Percentiles rank a stretch among this genome's conserved stretches.
These are phyloP conservation scores for Mamestra configurata DNA, from an alignment of 1,140 invertebrate genomes.

Conservation along the genomic window DNA sequence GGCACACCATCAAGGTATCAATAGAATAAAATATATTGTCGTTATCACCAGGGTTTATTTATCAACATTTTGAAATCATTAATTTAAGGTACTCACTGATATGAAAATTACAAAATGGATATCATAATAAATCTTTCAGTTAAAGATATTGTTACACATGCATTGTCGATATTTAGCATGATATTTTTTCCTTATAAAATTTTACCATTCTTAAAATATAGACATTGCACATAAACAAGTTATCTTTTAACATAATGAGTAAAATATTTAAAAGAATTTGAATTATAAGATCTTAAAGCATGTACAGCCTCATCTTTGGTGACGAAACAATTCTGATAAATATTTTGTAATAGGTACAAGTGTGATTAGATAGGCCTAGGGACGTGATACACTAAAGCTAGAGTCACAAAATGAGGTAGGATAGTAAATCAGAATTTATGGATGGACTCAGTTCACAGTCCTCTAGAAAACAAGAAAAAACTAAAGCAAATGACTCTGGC, in stretches of 20 bases:
- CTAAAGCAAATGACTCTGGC: constrained; percentile 35
- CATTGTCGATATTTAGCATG: constrained; percentile 19
- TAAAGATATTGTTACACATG: constrained; percentile 40
- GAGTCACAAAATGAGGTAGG: constrained; percentile 86
- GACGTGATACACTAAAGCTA: constrained; percentile 74
- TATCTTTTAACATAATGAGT: constrained; percentile 11
- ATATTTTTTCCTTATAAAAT: not conserved
- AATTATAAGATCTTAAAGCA: constrained; percentile 43
- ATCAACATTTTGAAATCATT: constrained; percentile 57
- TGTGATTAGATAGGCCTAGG: constrained; percentile 57
- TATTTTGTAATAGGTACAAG: constrained; percentile 64
- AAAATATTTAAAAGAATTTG: constrained; percentile 47
- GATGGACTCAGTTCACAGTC: constrained; percentile 73
- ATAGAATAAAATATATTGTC: constrained; percentile 78
- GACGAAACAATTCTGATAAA: constrained; percentile 75
- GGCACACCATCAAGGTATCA: constrained; percentile 72
- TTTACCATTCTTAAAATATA: constrained; percentile 1
- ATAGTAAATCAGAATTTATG: constrained; percentile 80
- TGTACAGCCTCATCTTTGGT: constrained; percentile 85
- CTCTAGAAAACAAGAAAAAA: constrained; percentile 52
- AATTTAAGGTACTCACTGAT: constrained; percentile 76
- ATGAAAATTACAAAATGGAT: constrained; percentile 70
- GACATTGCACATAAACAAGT: constrained; percentile 21
- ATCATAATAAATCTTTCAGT: constrained; percentile 49
- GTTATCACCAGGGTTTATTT: constrained; percentile 69